These are phyloP conservation scores for Tyto alba DNA, from an alignment of 2,113 vertebrate genomes.

Conservation along the genomic window DNA sequence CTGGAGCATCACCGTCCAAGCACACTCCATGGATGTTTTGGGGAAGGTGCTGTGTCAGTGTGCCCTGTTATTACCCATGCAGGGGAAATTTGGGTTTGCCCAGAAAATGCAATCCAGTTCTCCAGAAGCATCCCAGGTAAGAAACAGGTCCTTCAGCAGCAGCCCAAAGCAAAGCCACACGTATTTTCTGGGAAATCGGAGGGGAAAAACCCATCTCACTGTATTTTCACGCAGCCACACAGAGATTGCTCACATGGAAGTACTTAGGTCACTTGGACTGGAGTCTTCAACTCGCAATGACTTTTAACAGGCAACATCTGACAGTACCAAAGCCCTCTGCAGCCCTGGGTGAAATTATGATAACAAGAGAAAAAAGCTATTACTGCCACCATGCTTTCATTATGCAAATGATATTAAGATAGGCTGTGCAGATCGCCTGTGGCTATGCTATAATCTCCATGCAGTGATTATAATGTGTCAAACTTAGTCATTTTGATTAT, in stretches of 20 bases:
- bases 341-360: slow-evolving; percentile 99
- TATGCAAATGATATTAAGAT: slow-evolving; percentile 99
- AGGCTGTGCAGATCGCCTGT: slow-evolving; percentile 88
- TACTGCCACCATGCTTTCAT: slow-evolving; percentile 98
- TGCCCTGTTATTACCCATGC: fast-evolving
- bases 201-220: fast-evolving
- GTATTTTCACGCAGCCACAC: fast-evolving
- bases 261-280: slow-evolving; percentile 58
- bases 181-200: neutral
- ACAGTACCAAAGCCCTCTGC: slow-evolving; percentile 83
- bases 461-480: slow-evolving; percentile 98
- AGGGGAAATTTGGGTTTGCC: fast-evolving
- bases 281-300: slow-evolving; percentile 56
- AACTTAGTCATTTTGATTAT: slow-evolving; percentile 99
- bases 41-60: fast-evolving
- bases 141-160: fast-evolving
- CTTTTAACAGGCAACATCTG: slow-evolving; percentile 83
- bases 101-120: neutral
- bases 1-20: neutral
- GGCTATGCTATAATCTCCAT: slow-evolving; percentile 95
- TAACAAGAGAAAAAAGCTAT: slow-evolving; percentile 99
- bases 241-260: neutral
- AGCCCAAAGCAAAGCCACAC: fast-evolving
- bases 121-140: neutral
- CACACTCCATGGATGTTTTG: fast-evolving